Evolutionary conservation across 2,113 vertebrate species (phyloP).

Genomic region (Stigmatopora argus): DNA sequence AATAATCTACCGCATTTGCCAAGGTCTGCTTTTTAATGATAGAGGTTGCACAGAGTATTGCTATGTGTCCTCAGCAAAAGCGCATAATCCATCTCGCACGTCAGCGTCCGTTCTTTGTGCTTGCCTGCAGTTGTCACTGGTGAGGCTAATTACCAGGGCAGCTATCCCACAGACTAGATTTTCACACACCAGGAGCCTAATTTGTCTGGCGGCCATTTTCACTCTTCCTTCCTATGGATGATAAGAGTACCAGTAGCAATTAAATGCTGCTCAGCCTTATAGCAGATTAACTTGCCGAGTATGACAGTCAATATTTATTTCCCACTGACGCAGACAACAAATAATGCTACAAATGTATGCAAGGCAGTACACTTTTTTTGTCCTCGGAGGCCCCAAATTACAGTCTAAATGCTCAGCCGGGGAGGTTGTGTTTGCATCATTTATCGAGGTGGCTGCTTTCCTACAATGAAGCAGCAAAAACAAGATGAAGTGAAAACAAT

Average conservation of each 20-base stretch:
- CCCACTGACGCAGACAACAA: conserved; percentile 22
- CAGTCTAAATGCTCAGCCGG: not conserved
- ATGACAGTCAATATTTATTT: conserved; percentile 54
- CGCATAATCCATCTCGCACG: conserved; percentile 48
- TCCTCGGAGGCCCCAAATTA: not conserved
- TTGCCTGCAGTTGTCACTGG: conserved; percentile 45
- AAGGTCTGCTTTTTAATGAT: conserved; percentile 43
- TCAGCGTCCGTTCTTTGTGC: conserved; percentile 44
- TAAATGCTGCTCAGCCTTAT: conserved; percentile 64
- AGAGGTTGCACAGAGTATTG: conserved; percentile 31
- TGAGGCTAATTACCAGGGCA: conserved; percentile 58
- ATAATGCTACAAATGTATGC: not conserved
- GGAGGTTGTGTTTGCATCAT: not conserved
- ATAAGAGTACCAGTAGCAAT: conserved; percentile 64
- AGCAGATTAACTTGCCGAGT: conserved; percentile 56
- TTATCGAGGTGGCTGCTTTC: not conserved
- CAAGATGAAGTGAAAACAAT: not conserved
- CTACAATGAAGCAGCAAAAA: not conserved
- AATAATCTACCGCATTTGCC: conserved; percentile 32
- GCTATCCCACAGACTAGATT: conserved; percentile 48
- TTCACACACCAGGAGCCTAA: conserved; percentile 52
- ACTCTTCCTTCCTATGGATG: conserved; percentile 61
- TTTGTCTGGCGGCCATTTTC: conserved; percentile 60
- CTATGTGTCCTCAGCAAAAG: conserved; percentile 35
- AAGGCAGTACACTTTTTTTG: not conserved